Evolutionary conservation across 2,888 invertebrate genomes (phyloP), one percentile per base, ranked within the genome.

Genomic region (Catocala sponsa): DNA sequence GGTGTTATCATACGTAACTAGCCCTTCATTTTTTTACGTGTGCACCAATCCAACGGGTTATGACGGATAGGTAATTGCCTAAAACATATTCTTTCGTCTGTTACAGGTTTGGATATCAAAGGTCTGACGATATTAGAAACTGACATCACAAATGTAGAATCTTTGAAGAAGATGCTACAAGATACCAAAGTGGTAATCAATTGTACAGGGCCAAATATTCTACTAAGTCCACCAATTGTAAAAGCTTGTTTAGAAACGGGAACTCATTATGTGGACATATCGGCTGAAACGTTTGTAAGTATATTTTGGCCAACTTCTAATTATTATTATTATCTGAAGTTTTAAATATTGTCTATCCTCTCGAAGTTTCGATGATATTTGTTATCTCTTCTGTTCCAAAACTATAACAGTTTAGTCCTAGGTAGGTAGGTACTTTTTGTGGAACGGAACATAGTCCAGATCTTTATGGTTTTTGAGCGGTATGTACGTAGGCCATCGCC

Each of bases 191-290:
- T 90, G 0, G 59, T 89, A 0, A 70, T 90, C 46, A 90, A 90
- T 59, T 85, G 87, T 32, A 85, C 86, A 0, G 89, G 90, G 0
- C 90, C 90, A 0, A 84, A 82, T 62, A 74, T 81, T 1, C 15
- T 77, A 6, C 68, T 85, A 4, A 84, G 89, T 54, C 84, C 81
- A 35, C 75, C 77, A 0, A 80, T 90, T 4, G 83, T 90, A 2
- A 80, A 81, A 64, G 81, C 86, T 12, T 90, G 90, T 54, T 77
- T 90, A n/a, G 71, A 79, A 55, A 74, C 80, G 9, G 73, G 72
- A n/a, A 89, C 89, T 0, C 86, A 89, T 63, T 90, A 89, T 55
- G 76, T 89, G 13, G 90, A 90, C 58, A 86, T 90, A 64, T 88
- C 90, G 2, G 89, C 87, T 0, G 90, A 91, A 75, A 66, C 86